These are phyloP conservation scores for Mactra quadrangularis DNA, from an alignment of 1,140 invertebrate genomes.

Conservation along the genomic window DNA sequence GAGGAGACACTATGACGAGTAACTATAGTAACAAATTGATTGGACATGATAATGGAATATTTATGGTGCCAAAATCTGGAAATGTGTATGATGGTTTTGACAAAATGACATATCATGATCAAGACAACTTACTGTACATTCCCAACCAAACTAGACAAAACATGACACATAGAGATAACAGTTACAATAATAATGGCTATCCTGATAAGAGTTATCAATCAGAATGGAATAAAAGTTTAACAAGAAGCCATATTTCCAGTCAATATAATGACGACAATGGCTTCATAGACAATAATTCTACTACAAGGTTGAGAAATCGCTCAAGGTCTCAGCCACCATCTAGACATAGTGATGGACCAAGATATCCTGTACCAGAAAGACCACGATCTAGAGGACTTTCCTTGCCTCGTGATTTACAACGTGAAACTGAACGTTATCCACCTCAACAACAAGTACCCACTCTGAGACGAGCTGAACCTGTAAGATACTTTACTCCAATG, in stretches of 20 bases:
- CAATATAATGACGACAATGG: slow-evolving; percentile 40
- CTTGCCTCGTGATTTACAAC: slow-evolving; percentile 16
- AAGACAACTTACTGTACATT: slow-evolving; percentile 27
- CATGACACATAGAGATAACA: slow-evolving; percentile 31
- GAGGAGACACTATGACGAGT: slow-evolving; percentile 72
- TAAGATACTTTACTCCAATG: slow-evolving; percentile 30
- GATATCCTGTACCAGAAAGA: slow-evolving; percentile 52
- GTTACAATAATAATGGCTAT: slow-evolving; percentile 11
- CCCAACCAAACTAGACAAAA: slow-evolving; percentile 5
- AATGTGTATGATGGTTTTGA: slow-evolving; percentile 19
- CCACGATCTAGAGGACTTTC: slow-evolving; percentile 41
- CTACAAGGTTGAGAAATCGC: slow-evolving; percentile 35
- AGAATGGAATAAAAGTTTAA: slow-evolving; percentile 22
- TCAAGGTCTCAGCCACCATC: slow-evolving; percentile 54
- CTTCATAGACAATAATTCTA: slow-evolving; percentile 46
- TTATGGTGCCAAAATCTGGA: slow-evolving; percentile 70
- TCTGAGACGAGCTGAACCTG: neutral
- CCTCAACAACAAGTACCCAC: slow-evolving; percentile 29
- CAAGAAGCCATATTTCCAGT: slow-evolving; percentile 9
- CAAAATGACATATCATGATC: slow-evolving; percentile 36
- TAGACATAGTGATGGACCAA: slow-evolving; percentile 44
- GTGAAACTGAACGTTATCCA: slow-evolving; percentile 30
- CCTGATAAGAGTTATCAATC: slow-evolving; percentile 33
- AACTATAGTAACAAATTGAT: slow-evolving; percentile 20
- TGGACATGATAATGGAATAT: slow-evolving; percentile 62